phyloP scores from a whole-genome alignment of 1,140 invertebrate species.

The Heliconius eleuchia region DNA sequence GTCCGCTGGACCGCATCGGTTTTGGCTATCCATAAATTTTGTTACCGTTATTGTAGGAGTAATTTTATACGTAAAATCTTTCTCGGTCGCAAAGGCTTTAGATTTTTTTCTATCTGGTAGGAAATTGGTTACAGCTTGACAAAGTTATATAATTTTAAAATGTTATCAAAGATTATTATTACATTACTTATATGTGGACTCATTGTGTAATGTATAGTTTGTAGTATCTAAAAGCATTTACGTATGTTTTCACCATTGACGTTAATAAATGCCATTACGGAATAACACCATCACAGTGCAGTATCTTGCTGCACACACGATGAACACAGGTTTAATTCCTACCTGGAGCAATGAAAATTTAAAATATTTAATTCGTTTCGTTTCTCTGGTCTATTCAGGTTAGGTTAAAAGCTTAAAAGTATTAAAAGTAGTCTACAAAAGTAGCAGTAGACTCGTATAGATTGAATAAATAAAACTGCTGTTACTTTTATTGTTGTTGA shows the following conservation, averaged over 20 bases:
- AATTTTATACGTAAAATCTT: background rate
- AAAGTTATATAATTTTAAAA: background rate
- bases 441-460: background rate
- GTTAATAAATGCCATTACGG: background rate
- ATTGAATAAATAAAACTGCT: background rate
- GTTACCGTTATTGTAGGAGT: background rate
- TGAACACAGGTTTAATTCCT: no score
- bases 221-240: background rate
- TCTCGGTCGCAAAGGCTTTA: background rate
- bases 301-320: no score
- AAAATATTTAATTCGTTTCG: no score
- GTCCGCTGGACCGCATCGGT: conserved; percentile 27
- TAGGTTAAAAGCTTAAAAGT: no score
- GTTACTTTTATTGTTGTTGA: background rate
- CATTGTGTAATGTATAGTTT: background rate
- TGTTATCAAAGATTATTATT: background rate
- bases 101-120: background rate
- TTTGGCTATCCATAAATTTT: conserved; percentile 17
- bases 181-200: background rate
- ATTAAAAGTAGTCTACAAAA: no score
- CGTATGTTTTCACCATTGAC: no score
- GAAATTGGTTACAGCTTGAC: background rate
- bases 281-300: no score
- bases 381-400: no score
- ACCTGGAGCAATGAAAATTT: no score